Evolutionary conservation across 35 echinoderm and acorn worm species (phyloP).

Genomic region (Amphiura filiformis): DNA sequence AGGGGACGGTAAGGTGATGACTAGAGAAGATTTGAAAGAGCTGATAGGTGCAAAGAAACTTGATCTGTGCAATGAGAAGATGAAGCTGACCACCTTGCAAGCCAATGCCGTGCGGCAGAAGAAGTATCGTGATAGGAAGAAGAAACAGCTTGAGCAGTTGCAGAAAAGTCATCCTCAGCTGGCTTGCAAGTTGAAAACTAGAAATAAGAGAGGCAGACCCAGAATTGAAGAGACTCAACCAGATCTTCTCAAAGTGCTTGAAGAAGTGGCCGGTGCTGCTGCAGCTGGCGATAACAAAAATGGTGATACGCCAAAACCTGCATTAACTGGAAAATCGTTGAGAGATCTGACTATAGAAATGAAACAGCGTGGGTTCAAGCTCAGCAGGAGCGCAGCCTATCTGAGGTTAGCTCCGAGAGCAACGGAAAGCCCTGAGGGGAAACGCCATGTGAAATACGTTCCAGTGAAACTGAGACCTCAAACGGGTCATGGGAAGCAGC

Average conservation of each 20-base stretch:
- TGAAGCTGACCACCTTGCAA: not conserved
- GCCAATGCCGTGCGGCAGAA: not conserved
- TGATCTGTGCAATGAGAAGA: not conserved
- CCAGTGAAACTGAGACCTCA: not conserved
- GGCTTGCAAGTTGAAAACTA: not conserved
- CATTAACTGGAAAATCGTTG: not conserved
- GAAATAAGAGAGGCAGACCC: not conserved
- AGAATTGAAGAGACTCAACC: not conserved
- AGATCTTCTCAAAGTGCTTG: not conserved
- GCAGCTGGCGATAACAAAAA: not conserved
- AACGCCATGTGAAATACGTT: not conserved
- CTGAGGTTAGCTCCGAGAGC: not conserved
- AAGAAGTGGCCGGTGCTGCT: not conserved
- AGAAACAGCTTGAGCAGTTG: not conserved
- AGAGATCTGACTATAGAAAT: not conserved
- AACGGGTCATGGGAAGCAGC: not conserved
- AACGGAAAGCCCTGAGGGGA: not conserved
- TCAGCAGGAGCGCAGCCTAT: not conserved
- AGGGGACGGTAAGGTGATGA: not conserved
- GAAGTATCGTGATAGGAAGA: not conserved
- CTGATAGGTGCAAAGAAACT: not conserved
- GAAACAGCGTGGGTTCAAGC: not conserved
- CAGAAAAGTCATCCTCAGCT: not conserved
- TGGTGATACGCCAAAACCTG: not conserved
- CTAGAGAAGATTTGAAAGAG: not conserved